Conservation (phyloP, 1,140 invertebrate species). For the Meloidogyne hapla region DNA sequence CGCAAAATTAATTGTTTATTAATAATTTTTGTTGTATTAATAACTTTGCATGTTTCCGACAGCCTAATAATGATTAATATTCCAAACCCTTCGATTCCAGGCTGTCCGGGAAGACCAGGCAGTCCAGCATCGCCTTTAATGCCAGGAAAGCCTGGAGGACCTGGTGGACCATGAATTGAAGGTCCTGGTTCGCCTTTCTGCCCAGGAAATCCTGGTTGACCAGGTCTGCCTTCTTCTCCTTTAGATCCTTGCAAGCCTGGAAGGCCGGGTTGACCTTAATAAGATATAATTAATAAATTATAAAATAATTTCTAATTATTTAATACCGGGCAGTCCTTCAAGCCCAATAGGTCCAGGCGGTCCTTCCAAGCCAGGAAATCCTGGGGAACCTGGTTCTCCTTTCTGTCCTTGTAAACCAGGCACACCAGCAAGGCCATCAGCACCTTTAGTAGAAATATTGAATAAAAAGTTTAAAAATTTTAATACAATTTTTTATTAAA, state of each 20-base stretch:
- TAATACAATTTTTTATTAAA: too few relatives aligned
- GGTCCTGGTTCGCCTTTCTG: constrained; percentile 63
- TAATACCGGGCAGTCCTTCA: constrained; percentile 50
- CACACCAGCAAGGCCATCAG: constrained; percentile 32
- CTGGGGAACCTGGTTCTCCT: constrained; percentile 55
- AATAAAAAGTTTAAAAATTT: constrained; percentile 4
- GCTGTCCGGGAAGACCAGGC: constrained; percentile 33
- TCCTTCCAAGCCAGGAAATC: constrained; percentile 46
- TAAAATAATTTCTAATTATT: constrained; percentile 44
- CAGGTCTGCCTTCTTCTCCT: constrained; percentile 55
- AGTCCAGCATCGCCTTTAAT: constrained; percentile 53
- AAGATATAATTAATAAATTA: constrained; percentile 13
- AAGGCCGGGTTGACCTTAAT: constrained; percentile 67
- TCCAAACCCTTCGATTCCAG: constrained; percentile 37
- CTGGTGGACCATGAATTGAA: constrained; percentile 54
- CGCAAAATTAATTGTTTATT: too few relatives aligned
- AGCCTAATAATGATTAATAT: too few relatives aligned
- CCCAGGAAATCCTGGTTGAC: constrained; percentile 61
- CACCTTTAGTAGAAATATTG: background rate
- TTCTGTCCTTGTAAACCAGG: constrained; percentile 51
- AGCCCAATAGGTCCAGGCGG: constrained; percentile 14
- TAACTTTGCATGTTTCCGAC: too few relatives aligned
- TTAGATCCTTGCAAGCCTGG: constrained; percentile 64
- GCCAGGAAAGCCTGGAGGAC: constrained; percentile 52
- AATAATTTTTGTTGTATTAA: too few relatives aligned